phyloP scores from a whole-genome alignment of 2,888 invertebrate species.

The Polydrusus cervinus region DNA sequence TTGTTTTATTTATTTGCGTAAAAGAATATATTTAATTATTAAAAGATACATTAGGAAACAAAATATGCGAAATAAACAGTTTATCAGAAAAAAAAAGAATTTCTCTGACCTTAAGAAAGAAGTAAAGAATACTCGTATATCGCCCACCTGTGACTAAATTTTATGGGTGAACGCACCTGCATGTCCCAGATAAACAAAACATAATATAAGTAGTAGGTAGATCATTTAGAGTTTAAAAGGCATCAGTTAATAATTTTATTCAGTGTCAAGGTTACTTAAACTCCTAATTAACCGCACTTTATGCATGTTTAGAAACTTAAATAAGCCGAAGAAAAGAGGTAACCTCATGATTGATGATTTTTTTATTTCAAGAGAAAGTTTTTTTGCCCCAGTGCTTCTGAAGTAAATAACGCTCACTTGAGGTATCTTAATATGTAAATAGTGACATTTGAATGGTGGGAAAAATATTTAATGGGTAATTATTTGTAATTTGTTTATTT shows the following conservation, averaged over 20 bases:
- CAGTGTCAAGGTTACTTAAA: slow-evolving; percentile 30
- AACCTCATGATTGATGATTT: slow-evolving; percentile 24
- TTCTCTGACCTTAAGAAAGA: slow-evolving; percentile 44
- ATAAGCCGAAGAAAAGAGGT: slow-evolving; percentile 16
- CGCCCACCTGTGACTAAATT: slow-evolving; percentile 45
- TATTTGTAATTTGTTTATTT: slow-evolving; percentile 47
- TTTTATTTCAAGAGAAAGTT: slow-evolving; percentile 35
- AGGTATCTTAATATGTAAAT: slow-evolving; percentile 5
- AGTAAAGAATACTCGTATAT: slow-evolving; percentile 15
- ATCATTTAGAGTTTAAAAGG: slow-evolving; percentile 14
- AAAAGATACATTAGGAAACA: no score
- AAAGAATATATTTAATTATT: neutral
- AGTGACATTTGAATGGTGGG: slow-evolving; percentile 34
- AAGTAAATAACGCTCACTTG: neutral
- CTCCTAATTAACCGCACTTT: slow-evolving; percentile 21
- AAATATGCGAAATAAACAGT: neutral
- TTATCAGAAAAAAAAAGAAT: slow-evolving; percentile 15
- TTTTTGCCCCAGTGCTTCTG: slow-evolving; percentile 19
- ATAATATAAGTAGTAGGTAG: slow-evolving; percentile 29
- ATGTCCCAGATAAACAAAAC: slow-evolving; percentile 45
- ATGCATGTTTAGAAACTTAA: slow-evolving; percentile 23
- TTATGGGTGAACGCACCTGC: slow-evolving; percentile 49
- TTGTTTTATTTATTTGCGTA: slow-evolving; percentile 24
- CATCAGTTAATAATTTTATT: slow-evolving; percentile 10
- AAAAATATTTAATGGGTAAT: slow-evolving; percentile 35